Evolutionary conservation across 1,140 invertebrate species (phyloP).

Genomic region (Heterodera carotae): DNA sequence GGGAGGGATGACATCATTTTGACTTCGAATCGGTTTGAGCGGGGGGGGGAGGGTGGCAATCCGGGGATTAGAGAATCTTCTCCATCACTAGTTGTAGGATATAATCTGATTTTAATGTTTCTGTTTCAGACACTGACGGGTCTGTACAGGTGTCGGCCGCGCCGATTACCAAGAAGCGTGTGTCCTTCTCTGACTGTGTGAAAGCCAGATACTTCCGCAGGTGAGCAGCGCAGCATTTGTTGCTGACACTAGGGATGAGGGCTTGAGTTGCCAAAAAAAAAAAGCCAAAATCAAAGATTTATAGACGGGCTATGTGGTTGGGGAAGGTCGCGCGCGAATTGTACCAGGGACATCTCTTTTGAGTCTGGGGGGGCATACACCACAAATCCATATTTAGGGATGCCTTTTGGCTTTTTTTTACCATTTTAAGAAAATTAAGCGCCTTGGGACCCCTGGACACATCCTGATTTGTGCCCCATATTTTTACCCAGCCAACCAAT

Average conservation of each 20-base stretch:
- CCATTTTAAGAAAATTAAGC: background rate
- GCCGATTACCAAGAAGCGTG: constrained; percentile 39
- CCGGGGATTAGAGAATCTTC: background rate
- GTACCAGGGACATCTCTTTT: too few species aligned
- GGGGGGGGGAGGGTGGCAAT: too few species aligned
- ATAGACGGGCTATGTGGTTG: too few species aligned
- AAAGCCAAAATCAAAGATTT: too few species aligned
- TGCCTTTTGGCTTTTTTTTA: background rate
- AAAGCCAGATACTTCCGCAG: constrained; percentile 39
- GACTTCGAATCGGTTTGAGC: too few species aligned
- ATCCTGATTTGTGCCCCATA: too few species aligned
- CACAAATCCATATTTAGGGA: too few species aligned
- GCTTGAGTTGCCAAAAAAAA: background rate
- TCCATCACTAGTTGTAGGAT: background rate
- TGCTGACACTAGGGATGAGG: background rate
- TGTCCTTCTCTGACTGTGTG: constrained; percentile 42
- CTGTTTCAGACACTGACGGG: background rate
- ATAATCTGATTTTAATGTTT: background rate
- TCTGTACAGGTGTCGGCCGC: background rate
- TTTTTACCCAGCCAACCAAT: too few species aligned
- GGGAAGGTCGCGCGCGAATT: too few species aligned
- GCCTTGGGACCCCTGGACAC: too few species aligned
- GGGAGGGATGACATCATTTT: too few species aligned
- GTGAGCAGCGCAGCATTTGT: background rate
- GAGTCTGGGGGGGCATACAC: too few species aligned